Evolutionary conservation across 2,113 vertebrate genomes (phyloP).

Genomic region (Collichthys lucidus): DNA sequence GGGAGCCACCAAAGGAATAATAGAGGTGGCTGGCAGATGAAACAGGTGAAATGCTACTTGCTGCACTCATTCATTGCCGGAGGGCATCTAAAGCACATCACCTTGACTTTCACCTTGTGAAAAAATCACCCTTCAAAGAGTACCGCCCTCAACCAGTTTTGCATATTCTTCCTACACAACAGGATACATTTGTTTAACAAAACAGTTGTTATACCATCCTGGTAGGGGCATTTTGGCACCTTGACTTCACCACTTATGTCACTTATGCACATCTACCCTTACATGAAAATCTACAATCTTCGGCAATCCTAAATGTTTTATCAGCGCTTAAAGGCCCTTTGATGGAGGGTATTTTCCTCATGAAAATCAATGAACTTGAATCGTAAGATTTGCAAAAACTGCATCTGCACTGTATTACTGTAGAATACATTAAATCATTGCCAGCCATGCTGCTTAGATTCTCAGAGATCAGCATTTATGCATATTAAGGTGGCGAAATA

Average conservation of each 20-base stretch:
- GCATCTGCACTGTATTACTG: conserved; percentile 70
- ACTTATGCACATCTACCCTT: not conserved
- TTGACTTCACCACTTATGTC: not conserved
- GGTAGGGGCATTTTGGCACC: not conserved
- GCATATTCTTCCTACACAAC: conserved; percentile 21
- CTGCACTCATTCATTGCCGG: conserved; percentile 23
- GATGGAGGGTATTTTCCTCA: conserved; percentile 59
- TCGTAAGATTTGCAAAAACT: conserved; percentile 69
- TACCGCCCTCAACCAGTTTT: conserved; percentile 5
- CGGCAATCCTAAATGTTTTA: conserved; percentile 55
- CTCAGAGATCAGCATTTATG: conserved; percentile 79
- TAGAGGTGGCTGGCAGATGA: conserved; percentile 74
- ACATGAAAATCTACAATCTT: no score
- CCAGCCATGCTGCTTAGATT: conserved; percentile 73
- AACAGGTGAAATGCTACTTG: conserved; percentile 74
- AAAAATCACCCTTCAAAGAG: not conserved
- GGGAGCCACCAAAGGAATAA: conserved; percentile 70
- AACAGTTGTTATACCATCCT: not conserved
- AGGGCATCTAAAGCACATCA: conserved; percentile 33
- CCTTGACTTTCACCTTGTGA: conserved; percentile 39
- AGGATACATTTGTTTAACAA: conserved; percentile 22
- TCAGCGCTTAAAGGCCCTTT: conserved; percentile 55
- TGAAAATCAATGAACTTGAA: conserved; percentile 68
- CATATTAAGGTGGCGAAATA: conserved; percentile 76
- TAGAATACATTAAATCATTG: conserved; percentile 71